phyloP scores from a whole-genome alignment of 1,140 invertebrate genomes.

The Zaprionus davidi region DNA sequence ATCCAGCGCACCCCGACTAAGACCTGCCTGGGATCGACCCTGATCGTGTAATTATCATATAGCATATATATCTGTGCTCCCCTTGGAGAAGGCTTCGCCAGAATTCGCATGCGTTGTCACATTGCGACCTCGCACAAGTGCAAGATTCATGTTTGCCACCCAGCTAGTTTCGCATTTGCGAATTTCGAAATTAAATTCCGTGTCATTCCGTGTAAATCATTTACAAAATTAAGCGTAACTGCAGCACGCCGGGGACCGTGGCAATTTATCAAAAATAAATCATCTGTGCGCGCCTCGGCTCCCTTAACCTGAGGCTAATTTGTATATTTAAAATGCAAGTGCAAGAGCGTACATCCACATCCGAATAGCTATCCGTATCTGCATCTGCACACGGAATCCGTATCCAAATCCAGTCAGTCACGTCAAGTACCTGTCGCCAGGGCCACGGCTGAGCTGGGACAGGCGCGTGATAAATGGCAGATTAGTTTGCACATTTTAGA shows the following conservation, averaged over 20 bases:
- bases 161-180: conserved; percentile 78
- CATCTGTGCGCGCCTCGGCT: conserved; percentile 71
- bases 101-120: conserved; percentile 34
- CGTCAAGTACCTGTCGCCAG: conserved; percentile 67
- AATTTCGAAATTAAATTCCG: conserved; percentile 83
- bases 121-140: conserved; percentile 40
- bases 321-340: conserved; percentile 50
- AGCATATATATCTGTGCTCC: neutral
- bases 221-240: conserved; percentile 69
- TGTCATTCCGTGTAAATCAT: conserved; percentile 83
- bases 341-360: conserved; percentile 30
- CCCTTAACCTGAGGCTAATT: conserved; percentile 29
- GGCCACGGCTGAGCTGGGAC: conserved; percentile 13
- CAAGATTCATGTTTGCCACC: conserved; percentile 81
- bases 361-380: conserved; percentile 11
- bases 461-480: conserved; percentile 71
- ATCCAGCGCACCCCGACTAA: neutral
- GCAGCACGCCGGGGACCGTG: conserved; percentile 52
- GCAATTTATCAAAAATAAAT: conserved; percentile 84
- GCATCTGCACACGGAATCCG: conserved; percentile 4
- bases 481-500: conserved; percentile 77
- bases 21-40: neutral
- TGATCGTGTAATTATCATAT: conserved; percentile 36
- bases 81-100: conserved; percentile 13
- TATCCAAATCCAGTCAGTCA: conserved; percentile 23